Evolutionary conservation across 1,140 invertebrate species (phyloP).

Genomic region (Scylla paramamosain): DNA sequence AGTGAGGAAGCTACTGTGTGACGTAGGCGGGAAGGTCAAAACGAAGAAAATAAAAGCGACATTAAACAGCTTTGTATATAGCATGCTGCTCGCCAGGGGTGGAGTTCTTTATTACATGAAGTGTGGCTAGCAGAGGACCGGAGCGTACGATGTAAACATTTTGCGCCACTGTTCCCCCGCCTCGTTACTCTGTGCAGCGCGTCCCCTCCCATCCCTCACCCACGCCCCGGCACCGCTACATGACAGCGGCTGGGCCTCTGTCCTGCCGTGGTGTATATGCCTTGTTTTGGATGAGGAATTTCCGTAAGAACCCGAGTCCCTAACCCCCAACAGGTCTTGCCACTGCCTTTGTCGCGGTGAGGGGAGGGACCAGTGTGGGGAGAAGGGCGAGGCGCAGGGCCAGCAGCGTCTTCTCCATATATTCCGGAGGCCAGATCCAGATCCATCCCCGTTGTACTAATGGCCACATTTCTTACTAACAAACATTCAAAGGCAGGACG

Average conservation of each 20-base stretch:
- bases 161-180: not conserved
- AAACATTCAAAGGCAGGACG: conserved; percentile 33
- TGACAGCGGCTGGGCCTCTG: not conserved
- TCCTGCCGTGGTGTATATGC: not conserved
- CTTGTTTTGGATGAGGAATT: not conserved
- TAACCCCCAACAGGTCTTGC: not conserved
- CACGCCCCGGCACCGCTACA: not conserved
- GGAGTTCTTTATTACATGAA: not conserved
- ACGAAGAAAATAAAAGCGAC: not conserved
- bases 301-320: not conserved
- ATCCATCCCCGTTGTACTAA: conserved; percentile 24
- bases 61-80: not conserved
- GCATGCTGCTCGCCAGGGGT: not conserved
- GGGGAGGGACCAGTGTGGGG: not conserved
- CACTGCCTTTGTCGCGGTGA: not conserved
- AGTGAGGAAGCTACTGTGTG: not conserved
- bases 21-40: not conserved
- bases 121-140: not conserved
- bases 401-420: not conserved
- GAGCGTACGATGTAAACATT: not conserved
- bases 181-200: not conserved
- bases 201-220: not conserved
- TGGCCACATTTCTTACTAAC: conserved; percentile 41
- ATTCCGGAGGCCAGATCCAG: not conserved
- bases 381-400: not conserved